Percentiles rank a stretch among this genome's conserved stretches.
Conservation (phyloP, 2,797 vertebrate genomes). For the Epinephelus coioides region DNA sequence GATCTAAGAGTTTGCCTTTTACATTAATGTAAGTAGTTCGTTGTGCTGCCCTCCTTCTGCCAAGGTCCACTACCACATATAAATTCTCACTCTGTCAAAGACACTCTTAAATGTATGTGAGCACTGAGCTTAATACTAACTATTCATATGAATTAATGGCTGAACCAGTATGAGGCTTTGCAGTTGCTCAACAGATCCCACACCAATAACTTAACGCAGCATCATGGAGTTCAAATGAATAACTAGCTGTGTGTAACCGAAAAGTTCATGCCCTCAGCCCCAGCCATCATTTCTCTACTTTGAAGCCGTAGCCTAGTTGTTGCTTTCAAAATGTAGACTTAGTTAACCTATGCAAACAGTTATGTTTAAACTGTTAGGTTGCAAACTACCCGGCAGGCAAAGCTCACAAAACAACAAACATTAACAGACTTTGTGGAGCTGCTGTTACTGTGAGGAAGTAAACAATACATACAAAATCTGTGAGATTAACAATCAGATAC, state of each 20-base stretch:
- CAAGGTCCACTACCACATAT: not conserved
- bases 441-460: not conserved
- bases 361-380: conserved; percentile 11
- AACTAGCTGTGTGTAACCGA: not conserved
- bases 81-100: not conserved
- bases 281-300: not conserved
- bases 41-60: not conserved
- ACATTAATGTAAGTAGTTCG: not conserved
- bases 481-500: not conserved
- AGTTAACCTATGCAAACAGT: conserved; percentile 24
- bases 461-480: not conserved
- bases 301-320: not conserved
- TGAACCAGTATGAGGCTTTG: not conserved
- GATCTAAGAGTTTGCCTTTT: not conserved
- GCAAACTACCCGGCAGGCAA: conserved; percentile 11
- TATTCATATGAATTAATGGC: not conserved
- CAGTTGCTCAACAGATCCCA: not conserved
- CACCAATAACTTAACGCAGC: not conserved
- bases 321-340: not conserved
- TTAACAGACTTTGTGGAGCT: not conserved
- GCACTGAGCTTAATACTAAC: conserved; percentile 2
- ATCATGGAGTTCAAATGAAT: not conserved
- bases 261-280: not conserved
- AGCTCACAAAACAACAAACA: not conserved
- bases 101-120: not conserved